Percentiles rank a stretch among this genome's conserved stretches.
Evolutionary conservation across 2,113 vertebrate genomes (phyloP).

Genomic region (Toxotes jaculatrix): DNA sequence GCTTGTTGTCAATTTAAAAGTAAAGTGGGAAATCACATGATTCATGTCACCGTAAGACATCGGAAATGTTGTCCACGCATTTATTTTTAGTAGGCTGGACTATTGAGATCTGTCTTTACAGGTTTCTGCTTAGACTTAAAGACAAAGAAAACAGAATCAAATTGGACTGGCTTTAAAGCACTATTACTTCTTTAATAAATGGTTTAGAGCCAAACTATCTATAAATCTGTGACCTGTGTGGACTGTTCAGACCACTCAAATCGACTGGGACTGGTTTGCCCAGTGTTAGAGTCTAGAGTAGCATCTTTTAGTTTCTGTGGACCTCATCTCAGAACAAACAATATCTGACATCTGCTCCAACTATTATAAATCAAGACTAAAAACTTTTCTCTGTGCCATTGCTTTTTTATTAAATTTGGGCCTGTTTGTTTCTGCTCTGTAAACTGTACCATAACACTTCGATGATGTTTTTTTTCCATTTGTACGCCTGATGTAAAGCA

Average conservation of each 20-base stretch:
- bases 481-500: not conserved
- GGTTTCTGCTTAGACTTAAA: not conserved
- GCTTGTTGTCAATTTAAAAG: conserved; percentile 6
- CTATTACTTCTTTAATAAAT: conserved; percentile 1
- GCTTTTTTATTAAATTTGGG: not conserved
- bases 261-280: not conserved
- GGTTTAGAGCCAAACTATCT: conserved; percentile 1
- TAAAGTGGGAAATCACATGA: not conserved
- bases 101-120: not conserved
- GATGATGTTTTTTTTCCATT: not conserved
- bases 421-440: not conserved
- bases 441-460: not conserved
- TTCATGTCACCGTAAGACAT: not conserved
- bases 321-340: conserved; percentile 2
- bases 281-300: not conserved
- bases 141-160: not conserved
- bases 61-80: not conserved
- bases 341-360: not conserved
- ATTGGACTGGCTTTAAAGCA: conserved; percentile 9
- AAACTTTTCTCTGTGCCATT: not conserved
- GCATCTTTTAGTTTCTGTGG: not conserved
- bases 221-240: conserved; percentile 16
- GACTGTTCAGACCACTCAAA: not conserved
- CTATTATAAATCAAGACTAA: not conserved
- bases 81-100: not conserved